Evolutionary conservation across 2,888 invertebrate species (phyloP).

Genomic region (Smittia aterrima): DNA sequence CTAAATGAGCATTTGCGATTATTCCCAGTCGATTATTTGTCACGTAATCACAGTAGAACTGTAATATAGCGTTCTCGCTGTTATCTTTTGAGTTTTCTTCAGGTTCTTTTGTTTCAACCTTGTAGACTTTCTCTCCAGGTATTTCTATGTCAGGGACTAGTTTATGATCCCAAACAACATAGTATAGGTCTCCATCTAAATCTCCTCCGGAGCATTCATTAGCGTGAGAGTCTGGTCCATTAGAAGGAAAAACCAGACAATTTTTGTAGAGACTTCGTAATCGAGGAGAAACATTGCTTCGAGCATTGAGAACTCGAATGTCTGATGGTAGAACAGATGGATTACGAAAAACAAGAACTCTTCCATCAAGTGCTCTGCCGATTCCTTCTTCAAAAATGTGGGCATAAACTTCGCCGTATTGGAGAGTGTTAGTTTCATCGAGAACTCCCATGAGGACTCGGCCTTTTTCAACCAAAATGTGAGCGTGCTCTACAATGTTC

Average conservation of each 20-base stretch:
- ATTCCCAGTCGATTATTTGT: not conserved
- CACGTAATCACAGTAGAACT: slow-evolving; percentile 8
- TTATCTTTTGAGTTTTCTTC: not conserved
- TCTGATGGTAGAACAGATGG: slow-evolving; percentile 12
- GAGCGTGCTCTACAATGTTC: not conserved
- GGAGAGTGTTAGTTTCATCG: not conserved
- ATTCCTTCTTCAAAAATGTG: not conserved
- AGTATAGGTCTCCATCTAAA: slow-evolving; percentile 9
- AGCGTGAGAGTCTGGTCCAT: not conserved
- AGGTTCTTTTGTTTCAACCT: not conserved
- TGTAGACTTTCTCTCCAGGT: not conserved
- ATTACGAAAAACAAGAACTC: not conserved
- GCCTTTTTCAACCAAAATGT: not conserved
- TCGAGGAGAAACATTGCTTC: not conserved
- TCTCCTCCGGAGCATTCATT: slow-evolving; percentile 17
- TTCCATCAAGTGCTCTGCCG: not conserved
- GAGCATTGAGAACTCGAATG: slow-evolving; percentile 2
- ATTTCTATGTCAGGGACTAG: not conserved
- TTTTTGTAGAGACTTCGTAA: not conserved
- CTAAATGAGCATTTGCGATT: not conserved
- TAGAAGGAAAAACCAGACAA: not conserved
- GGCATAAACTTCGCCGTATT: slow-evolving; percentile 5
- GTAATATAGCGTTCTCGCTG: not conserved
- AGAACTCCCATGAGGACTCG: slow-evolving; percentile 7
- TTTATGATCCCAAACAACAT: slow-evolving; percentile 3